phyloP scores from a whole-genome alignment of 2,113 vertebrate species.

The Brienomyrus brachyistius region DNA sequence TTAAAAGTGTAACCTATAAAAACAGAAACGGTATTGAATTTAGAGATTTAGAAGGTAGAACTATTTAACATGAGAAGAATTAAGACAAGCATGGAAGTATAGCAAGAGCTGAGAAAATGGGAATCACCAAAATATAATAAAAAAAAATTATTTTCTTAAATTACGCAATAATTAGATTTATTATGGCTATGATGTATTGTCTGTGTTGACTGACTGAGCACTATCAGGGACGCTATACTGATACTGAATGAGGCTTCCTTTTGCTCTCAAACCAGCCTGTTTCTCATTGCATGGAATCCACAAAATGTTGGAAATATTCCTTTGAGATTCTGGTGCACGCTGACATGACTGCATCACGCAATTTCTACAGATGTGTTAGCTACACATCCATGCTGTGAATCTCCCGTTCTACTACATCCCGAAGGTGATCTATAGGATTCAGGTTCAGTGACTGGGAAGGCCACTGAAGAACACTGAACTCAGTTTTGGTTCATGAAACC shows the following conservation, averaged over 20 bases:
- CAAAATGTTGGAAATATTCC: not conserved
- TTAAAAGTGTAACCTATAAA: not conserved
- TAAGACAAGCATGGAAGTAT: not conserved
- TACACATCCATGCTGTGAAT: not conserved
- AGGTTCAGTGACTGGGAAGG: not conserved
- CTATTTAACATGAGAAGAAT: not conserved
- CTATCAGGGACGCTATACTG: too few relatives aligned
- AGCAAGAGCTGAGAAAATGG: not conserved
- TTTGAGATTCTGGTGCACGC: too few relatives aligned
- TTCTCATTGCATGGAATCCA: not conserved
- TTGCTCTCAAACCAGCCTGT: not conserved
- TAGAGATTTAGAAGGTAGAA: not conserved
- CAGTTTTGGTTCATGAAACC: not conserved
- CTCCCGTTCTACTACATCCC: not conserved
- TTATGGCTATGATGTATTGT: too few relatives aligned
- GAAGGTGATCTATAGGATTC: not conserved
- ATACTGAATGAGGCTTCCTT: too few relatives aligned
- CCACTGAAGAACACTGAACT: not conserved
- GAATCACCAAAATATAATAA: not conserved
- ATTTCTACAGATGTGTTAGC: too few relatives aligned
- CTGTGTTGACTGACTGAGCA: too few relatives aligned
- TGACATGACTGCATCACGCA: too few relatives aligned
- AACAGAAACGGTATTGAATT: not conserved
- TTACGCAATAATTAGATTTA: too few relatives aligned
- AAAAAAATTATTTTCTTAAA: not conserved